A percentile compares a stretch with the other conserved stretches of the same genome.
phyloP scores from a whole-genome alignment of 2,113 vertebrate species.

The Aythya baeri region DNA sequence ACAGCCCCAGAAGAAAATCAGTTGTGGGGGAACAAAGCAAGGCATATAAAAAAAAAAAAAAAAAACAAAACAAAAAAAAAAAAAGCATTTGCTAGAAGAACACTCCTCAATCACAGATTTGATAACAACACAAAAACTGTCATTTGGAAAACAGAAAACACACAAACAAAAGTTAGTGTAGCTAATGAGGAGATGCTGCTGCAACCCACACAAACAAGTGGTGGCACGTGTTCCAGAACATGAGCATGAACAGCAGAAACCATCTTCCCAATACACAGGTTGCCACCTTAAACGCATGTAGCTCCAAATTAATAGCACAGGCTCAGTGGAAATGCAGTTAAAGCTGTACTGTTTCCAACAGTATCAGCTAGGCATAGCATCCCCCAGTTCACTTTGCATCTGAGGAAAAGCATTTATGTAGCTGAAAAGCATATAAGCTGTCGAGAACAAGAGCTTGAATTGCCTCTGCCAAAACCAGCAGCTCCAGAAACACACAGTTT shows the following conservation, averaged over 20 bases:
- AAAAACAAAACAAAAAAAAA: neutral
- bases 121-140: neutral
- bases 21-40: neutral
- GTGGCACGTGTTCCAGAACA: neutral
- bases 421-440: neutral
- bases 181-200: neutral
- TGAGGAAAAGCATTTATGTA: neutral
- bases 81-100: neutral
- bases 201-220: neutral
- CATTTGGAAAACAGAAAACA: neutral
- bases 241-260: fast-evolving
- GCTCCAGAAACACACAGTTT: neutral
- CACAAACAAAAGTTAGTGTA: neutral
- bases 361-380: neutral
- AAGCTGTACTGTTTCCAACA: neutral
- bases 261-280: neutral
- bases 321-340: neutral
- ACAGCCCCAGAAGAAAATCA: neutral
- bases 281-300: neutral
- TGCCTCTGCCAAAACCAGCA: neutral
- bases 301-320: neutral
- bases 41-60: neutral
- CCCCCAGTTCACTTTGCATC: neutral
- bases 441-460: neutral
- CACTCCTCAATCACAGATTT: neutral